phyloP scores from a whole-genome alignment of 2,113 vertebrate genomes.

The Rhegmatorhina hoffmannsi region DNA sequence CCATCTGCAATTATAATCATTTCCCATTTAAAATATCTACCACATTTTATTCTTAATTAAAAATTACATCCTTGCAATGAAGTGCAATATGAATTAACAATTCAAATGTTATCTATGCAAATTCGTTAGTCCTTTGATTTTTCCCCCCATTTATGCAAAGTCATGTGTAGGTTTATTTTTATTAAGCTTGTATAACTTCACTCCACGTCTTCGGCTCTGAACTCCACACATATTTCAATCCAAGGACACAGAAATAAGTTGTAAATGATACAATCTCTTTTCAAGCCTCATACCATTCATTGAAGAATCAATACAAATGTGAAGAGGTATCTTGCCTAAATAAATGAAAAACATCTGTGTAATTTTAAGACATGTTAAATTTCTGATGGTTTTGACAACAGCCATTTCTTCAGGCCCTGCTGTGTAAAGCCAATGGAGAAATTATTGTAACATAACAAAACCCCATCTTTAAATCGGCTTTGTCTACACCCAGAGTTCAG shows the following conservation, averaged over 20 bases:
- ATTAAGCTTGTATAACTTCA: constrained; percentile 58
- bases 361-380: background rate
- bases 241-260: background rate
- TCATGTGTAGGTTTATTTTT: constrained; percentile 62
- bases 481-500: background rate
- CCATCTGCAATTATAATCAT: constrained; percentile 80
- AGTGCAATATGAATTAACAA: constrained; percentile 75
- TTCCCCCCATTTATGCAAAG: constrained; percentile 36
- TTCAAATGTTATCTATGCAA: constrained; percentile 72
- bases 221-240: constrained; percentile 6
- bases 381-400: background rate
- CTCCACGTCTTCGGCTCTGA: background rate
- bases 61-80: constrained; percentile 74
- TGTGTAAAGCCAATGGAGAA: background rate
- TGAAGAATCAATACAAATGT: constrained; percentile 4
- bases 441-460: background rate
- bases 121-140: constrained; percentile 61
- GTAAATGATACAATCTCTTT: constrained; percentile 34
- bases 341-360: background rate
- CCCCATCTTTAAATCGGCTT: background rate
- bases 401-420: background rate
- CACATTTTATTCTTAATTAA: constrained; percentile 78
- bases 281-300: background rate
- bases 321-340: background rate
- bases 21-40: constrained; percentile 75